phyloP scores from a whole-genome alignment of 2,888 invertebrate genomes.

The Brenthis hecate region DNA sequence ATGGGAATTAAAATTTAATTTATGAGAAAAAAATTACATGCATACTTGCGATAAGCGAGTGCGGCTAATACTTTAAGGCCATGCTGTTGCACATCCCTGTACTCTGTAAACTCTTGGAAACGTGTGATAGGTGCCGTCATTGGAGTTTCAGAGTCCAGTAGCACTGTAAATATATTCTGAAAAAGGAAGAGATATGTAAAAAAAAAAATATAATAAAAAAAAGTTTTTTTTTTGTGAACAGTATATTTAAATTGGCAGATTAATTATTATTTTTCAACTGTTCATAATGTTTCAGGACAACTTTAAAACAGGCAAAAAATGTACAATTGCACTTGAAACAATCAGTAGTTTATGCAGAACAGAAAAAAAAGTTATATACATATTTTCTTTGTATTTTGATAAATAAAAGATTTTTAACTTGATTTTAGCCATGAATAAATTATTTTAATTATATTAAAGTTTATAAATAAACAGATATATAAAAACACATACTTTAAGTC shows the following conservation, averaged over 20 bases:
- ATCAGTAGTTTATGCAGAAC: no score
- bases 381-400: no score
- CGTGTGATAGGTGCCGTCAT: conserved; percentile 84
- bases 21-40: background rate
- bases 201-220: background rate
- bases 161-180: conserved; percentile 83
- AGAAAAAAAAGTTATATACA: no score
- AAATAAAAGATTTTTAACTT: background rate
- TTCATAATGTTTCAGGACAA: no score
- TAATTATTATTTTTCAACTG: no score
- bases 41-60: conserved; percentile 69
- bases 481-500: conserved; percentile 80
- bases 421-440: background rate
- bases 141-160: conserved; percentile 84
- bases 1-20: background rate
- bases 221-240: background rate
- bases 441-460: background rate
- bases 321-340: no score
- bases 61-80: conserved; percentile 81
- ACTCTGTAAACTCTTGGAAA: conserved; percentile 88
- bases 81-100: conserved; percentile 89
- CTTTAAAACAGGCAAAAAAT: no score
- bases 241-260: no score
- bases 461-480: background rate
- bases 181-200: conserved; percentile 43